phyloP scores from a whole-genome alignment of 2,888 invertebrate species.

The Lycia hirtaria region DNA sequence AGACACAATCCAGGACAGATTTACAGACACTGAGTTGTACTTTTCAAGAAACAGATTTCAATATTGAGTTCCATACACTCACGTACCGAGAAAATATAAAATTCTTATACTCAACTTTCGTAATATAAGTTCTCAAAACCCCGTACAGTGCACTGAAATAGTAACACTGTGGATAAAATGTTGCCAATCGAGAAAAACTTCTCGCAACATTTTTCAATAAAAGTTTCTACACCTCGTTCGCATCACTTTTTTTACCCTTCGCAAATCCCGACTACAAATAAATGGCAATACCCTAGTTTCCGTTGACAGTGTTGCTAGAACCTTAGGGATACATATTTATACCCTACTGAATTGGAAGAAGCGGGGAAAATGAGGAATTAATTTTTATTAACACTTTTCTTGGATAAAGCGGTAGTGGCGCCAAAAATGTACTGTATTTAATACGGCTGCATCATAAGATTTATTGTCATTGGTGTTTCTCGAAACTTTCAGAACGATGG shows the following conservation, averaged over 20 bases:
- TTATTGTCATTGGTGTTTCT: slow-evolving; percentile 26
- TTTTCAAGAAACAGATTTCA: too few species aligned
- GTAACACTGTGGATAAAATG: not conserved
- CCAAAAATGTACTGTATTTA: not conserved
- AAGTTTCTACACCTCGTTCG: slow-evolving; percentile 8
- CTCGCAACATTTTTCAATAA: slow-evolving; percentile 11
- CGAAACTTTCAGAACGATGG: slow-evolving; percentile 2
- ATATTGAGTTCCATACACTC: too few species aligned
- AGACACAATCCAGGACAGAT: too few species aligned
- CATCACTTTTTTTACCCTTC: slow-evolving; percentile 13
- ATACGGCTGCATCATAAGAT: slow-evolving; percentile 6
- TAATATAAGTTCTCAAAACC: too few species aligned
- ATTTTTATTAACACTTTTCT: not conserved
- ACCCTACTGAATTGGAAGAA: not conserved
- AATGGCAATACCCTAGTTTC: slow-evolving; percentile 18
- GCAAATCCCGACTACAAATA: slow-evolving; percentile 26
- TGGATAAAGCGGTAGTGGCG: not conserved
- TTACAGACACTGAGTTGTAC: too few species aligned
- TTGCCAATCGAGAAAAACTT: slow-evolving; percentile 6
- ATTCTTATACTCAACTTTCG: too few species aligned
- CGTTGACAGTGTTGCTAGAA: slow-evolving; percentile 20
- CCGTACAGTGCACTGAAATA: too few species aligned
- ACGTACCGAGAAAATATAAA: too few species aligned
- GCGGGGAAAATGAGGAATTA: not conserved
- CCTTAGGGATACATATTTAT: slow-evolving; percentile 34